phyloP scores from a whole-genome alignment of 2,113 vertebrate genomes.

The Gopherus flavomarginatus region DNA sequence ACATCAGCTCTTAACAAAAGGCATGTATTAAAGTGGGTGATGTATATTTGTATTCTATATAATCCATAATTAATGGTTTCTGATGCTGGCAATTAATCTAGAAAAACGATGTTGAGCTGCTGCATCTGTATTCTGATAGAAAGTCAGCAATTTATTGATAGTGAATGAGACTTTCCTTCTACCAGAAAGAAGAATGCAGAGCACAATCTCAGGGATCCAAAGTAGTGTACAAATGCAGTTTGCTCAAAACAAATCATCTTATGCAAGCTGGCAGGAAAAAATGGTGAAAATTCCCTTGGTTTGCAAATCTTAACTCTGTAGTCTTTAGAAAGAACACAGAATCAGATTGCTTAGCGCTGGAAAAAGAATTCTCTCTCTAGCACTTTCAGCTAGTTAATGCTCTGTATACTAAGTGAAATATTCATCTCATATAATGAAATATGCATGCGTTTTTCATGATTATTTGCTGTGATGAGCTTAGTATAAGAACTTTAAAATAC shows the following conservation, averaged over 20 bases:
- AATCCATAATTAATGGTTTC: conserved; percentile 68
- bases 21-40: conserved; percentile 45
- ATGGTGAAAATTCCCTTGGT: neutral
- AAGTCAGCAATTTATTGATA: conserved; percentile 48
- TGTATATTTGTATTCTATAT: conserved; percentile 51
- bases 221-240: neutral
- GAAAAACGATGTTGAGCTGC: conserved; percentile 38
- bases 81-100: conserved; percentile 42
- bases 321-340: neutral
- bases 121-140: conserved; percentile 55
- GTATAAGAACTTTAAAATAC: neutral
- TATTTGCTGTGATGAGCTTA: neutral
- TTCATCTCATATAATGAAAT: neutral
- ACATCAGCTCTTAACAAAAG: conserved; percentile 36
- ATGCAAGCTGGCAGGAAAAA: neutral
- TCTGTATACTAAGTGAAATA: neutral
- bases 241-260: neutral
- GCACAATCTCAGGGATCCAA: neutral
- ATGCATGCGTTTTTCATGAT: neutral
- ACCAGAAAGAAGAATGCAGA: conserved; percentile 21
- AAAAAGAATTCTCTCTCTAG: neutral
- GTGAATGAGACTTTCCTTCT: conserved; percentile 7
- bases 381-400: neutral
- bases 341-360: neutral
- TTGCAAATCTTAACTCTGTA: neutral